These are phyloP conservation scores for Scaeva pyrastri DNA, from an alignment of 2,888 invertebrate species.

Conservation along the genomic window DNA sequence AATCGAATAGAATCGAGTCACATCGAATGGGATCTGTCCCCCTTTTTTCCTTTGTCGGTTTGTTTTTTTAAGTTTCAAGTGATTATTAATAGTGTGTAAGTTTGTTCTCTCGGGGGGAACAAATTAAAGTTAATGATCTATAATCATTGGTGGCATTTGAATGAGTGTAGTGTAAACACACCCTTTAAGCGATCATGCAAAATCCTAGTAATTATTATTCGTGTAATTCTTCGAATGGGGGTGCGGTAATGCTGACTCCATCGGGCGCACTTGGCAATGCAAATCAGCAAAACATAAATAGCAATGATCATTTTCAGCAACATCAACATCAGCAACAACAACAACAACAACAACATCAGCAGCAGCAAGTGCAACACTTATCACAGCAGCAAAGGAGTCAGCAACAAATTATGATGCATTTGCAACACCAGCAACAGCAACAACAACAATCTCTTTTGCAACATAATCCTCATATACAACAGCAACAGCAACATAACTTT, in stretches of 20 bases:
- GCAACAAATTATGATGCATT: conserved; percentile 30
- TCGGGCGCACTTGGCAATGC: conserved; percentile 66
- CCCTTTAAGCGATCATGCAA: conserved; percentile 74
- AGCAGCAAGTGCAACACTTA: conserved; percentile 13
- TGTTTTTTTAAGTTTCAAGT: not conserved
- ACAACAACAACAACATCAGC: not conserved
- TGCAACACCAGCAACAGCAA: conserved; percentile 33
- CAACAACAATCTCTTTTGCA: conserved; percentile 39
- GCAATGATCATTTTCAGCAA: conserved; percentile 60
- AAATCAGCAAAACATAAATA: conserved; percentile 64
- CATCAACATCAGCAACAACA: conserved; percentile 32
- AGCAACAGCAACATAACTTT: conserved; percentile 38
- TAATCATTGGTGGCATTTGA: conserved; percentile 73
- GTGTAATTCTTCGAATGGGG: conserved; percentile 75
- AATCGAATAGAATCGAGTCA: conserved; percentile 30
- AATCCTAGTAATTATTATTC: conserved; percentile 76
- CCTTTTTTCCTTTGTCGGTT: conserved; percentile 11
- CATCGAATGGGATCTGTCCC: conserved; percentile 6
- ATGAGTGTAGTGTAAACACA: conserved; percentile 74
- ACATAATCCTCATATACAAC: conserved; percentile 34
- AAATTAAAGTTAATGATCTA: conserved; percentile 74
- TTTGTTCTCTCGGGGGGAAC: conserved; percentile 46
- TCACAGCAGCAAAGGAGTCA: conserved; percentile 10
- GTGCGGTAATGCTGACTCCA: conserved; percentile 74
- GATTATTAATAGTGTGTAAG: conserved; percentile 8